Percentiles rank a stretch among this genome's conserved stretches.
These are phyloP conservation scores for Ashinkailepas kermadecensis DNA, from an alignment of 2,888 invertebrate species.

Conservation along the genomic window DNA sequence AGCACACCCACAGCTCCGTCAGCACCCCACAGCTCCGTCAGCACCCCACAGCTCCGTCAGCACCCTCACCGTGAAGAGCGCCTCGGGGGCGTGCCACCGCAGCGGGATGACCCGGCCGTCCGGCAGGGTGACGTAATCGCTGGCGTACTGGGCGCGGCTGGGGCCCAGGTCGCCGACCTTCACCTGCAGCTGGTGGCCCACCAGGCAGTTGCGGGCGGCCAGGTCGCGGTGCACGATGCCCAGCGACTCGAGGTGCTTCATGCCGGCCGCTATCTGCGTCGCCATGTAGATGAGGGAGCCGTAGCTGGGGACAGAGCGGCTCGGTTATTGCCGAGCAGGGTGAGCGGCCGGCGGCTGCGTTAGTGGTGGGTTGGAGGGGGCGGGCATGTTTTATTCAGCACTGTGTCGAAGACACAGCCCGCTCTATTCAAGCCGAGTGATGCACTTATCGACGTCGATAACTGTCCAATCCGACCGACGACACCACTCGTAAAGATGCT, in stretches of 20 bases:
- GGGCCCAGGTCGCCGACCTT: slow-evolving; percentile 21
- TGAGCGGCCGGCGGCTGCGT: neutral
- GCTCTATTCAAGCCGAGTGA: neutral
- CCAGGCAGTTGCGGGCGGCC: slow-evolving; percentile 14
- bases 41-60: neutral
- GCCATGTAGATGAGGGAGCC: neutral
- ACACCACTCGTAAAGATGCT: neutral
- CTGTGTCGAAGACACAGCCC: neutral
- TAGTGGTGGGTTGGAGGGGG: neutral
- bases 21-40: neutral
- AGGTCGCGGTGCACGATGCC: slow-evolving; percentile 15
- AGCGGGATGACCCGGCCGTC: neutral
- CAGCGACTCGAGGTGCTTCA: slow-evolving; percentile 1
- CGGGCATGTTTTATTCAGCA: slow-evolving; percentile 4
- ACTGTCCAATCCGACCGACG: neutral
- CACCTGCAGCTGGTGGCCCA: neutral
- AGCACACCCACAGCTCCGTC: neutral
- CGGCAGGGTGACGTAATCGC: slow-evolving; percentile 7
- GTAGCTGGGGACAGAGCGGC: neutral
- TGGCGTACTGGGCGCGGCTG: slow-evolving; percentile 10
- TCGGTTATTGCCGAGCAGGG: neutral
- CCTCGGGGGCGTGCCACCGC: slow-evolving; percentile 11
- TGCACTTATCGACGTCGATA: slow-evolving; percentile 2
- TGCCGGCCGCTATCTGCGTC: neutral
- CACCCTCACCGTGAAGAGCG: neutral